Evolutionary conservation across 2,797 vertebrate genomes (phyloP).

Genomic region (Dendrocincla tyrannina): DNA sequence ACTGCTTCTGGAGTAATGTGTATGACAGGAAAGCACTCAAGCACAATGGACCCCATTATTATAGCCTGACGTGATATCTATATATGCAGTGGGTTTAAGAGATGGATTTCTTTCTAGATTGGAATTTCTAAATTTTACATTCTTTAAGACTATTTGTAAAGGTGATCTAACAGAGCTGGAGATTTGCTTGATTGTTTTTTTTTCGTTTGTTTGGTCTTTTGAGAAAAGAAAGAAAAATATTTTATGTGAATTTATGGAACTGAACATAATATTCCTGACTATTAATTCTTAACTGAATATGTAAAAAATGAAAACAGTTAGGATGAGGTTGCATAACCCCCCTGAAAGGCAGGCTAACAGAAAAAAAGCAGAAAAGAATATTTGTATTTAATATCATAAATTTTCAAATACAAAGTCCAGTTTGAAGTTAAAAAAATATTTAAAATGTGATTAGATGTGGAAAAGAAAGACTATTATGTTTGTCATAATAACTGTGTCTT

Average conservation of each 20-base stretch:
- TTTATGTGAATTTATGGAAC: background rate
- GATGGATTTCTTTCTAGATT: background rate
- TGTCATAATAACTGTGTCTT: conserved; percentile 24
- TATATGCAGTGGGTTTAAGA: background rate
- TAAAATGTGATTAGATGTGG: conserved; percentile 3
- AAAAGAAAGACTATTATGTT: background rate
- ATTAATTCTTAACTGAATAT: background rate
- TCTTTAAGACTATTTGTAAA: background rate
- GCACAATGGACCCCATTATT: background rate
- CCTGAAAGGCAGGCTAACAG: background rate
- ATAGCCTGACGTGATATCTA: background rate
- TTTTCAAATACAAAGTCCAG: background rate
- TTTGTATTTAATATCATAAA: background rate
- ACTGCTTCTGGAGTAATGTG: background rate
- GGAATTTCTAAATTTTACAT: background rate
- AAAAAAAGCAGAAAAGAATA: background rate
- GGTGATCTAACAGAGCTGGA: background rate
- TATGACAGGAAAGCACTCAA: background rate
- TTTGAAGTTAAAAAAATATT: background rate
- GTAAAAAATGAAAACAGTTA: background rate
- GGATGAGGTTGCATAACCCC: background rate
- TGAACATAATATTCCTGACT: background rate
- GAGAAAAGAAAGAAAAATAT: background rate
- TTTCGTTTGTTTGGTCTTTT: background rate
- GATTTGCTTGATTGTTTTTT: background rate